These are phyloP conservation scores for Drosophila arawakana DNA, from an alignment of 1,140 invertebrate genomes.

Conservation along the genomic window DNA sequence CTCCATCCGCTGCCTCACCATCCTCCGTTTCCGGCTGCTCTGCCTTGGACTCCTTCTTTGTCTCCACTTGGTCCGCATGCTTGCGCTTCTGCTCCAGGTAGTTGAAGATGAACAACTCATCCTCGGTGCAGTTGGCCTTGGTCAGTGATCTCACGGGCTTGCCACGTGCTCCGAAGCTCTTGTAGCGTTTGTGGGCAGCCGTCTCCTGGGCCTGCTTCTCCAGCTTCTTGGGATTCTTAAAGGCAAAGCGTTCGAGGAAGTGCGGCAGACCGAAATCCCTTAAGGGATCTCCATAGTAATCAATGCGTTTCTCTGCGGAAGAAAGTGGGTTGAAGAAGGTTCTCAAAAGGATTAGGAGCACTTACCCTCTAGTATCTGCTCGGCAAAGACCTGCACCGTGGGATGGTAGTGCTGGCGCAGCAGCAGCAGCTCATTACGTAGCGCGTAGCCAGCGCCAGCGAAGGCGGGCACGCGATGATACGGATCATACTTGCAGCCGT, in stretches of 20 bases:
- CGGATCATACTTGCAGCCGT: slow-evolving; percentile 88
- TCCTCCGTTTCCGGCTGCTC: slow-evolving; percentile 46
- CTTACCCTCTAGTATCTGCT: slow-evolving; percentile 90
- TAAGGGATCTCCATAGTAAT: slow-evolving; percentile 96
- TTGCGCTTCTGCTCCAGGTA: slow-evolving; percentile 82
- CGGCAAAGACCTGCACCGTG: slow-evolving; percentile 94
- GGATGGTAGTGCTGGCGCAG: slow-evolving; percentile 95
- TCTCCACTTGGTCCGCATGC: slow-evolving; percentile 64
- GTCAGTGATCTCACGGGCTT: slow-evolving; percentile 71
- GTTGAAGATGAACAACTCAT: slow-evolving; percentile 83
- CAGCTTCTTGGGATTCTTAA: slow-evolving; percentile 96
- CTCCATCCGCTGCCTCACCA: slow-evolving; percentile 62
- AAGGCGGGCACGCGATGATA: slow-evolving; percentile 92
- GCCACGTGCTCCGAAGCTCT: slow-evolving; percentile 67
- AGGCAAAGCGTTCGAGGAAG: slow-evolving; percentile 97
- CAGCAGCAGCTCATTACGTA: slow-evolving; percentile 90
- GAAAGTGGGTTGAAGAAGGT: background rate
- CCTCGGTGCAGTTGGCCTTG: slow-evolving; percentile 74
- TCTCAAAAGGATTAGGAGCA: slow-evolving; percentile 16
- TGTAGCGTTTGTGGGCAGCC: slow-evolving; percentile 69
- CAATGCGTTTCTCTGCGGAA: slow-evolving; percentile 88
- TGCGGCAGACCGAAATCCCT: slow-evolving; percentile 95
- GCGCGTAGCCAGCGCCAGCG: slow-evolving; percentile 89
- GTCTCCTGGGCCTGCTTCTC: slow-evolving; percentile 83
- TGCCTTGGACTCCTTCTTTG: slow-evolving; percentile 52